Evolutionary conservation across 2,888 invertebrate species (phyloP).

Genomic region (Drosophila colorata): DNA sequence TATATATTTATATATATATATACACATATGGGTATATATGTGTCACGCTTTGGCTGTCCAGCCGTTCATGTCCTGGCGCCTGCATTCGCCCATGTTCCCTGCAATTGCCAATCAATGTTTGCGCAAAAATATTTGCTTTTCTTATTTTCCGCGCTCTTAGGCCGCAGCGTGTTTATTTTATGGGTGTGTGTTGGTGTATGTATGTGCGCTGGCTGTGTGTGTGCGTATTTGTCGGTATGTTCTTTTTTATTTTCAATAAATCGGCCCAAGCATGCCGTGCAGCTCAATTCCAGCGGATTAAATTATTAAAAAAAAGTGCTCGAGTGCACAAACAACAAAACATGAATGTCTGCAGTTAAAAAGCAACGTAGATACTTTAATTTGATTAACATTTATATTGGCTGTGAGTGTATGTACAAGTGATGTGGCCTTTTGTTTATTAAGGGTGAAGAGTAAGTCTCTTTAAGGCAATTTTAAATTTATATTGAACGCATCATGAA

Average conservation of each 20-base stretch:
- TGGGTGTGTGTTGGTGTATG: not conserved
- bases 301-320: constrained; percentile 77
- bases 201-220: constrained; percentile 4
- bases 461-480: not conserved
- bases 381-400: constrained; percentile 78
- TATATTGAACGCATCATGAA: not conserved
- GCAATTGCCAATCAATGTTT: constrained; percentile 80
- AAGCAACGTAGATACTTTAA: constrained; percentile 61
- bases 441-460: not conserved
- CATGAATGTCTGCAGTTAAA: constrained; percentile 48
- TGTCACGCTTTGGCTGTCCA: constrained; percentile 24
- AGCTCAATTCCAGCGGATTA: constrained; percentile 80
- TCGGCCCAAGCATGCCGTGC: constrained; percentile 59
- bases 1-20: constrained; percentile 5
- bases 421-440: not conserved
- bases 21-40: constrained; percentile 30
- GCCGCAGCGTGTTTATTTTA: constrained; percentile 41
- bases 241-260: constrained; percentile 76
- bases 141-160: constrained; percentile 78
- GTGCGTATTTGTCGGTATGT: constrained; percentile 18
- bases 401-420: constrained; percentile 8
- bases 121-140: constrained; percentile 73
- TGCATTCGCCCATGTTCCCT: constrained; percentile 16
- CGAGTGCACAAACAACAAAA: constrained; percentile 42
- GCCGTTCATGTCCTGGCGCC: constrained; percentile 24